Percentiles rank a stretch among this genome's conserved stretches.
Evolutionary conservation across 2,888 invertebrate genomes (phyloP).

Genomic region (Chrysodeixis includens): DNA sequence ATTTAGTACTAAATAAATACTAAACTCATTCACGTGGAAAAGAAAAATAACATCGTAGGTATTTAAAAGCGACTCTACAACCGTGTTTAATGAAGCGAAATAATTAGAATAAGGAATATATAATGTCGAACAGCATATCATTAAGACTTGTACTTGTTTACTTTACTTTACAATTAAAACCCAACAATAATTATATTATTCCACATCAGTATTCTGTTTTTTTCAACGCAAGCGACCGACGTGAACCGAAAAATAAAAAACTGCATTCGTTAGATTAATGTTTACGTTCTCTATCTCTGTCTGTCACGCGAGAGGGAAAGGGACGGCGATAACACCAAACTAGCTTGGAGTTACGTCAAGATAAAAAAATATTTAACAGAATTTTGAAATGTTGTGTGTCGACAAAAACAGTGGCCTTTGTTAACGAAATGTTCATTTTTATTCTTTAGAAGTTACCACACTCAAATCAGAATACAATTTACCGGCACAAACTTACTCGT

Average conservation of each 20-base stretch:
- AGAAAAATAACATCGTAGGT: not conserved
- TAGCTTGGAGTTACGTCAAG: conserved; percentile 8
- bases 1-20: not conserved
- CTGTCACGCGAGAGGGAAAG: conserved; percentile 17
- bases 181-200: conserved; percentile 20
- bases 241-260: conserved; percentile 34
- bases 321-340: conserved; percentile 23
- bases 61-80: not conserved
- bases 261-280: conserved; percentile 37
- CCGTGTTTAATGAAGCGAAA: conserved; percentile 1
- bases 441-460: not conserved
- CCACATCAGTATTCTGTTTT: conserved; percentile 31
- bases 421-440: not conserved
- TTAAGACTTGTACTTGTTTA: not conserved
- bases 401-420: conserved; percentile 7
- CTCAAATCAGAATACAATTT: not conserved
- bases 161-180: conserved; percentile 11
- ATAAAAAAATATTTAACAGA: conserved; percentile 7
- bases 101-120: conserved; percentile 1
- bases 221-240: conserved; percentile 4
- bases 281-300: conserved; percentile 34
- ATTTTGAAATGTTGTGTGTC: conserved; percentile 11
- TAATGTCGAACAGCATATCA: not conserved
- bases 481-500: not conserved
- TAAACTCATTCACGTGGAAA: not conserved